A percentile compares a stretch with the other conserved stretches of the same genome.
Evolutionary conservation across 2,888 invertebrate species (phyloP).

Genomic region (Philhelius pedissequus): DNA sequence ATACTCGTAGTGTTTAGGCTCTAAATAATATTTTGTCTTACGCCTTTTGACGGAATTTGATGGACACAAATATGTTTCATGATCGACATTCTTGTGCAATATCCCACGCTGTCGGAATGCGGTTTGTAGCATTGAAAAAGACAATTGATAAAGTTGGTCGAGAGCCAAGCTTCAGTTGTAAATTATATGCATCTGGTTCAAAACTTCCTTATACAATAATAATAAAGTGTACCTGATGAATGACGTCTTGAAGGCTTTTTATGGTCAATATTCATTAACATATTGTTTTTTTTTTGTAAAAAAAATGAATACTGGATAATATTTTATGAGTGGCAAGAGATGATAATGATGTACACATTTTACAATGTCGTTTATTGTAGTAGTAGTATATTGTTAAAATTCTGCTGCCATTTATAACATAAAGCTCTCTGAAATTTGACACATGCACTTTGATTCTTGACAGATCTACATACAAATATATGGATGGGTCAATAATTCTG

Average conservation of each 20-base stretch:
- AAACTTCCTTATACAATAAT: conserved; percentile 30
- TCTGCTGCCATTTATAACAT: too few relatives aligned
- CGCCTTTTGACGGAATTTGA: conserved; percentile 54
- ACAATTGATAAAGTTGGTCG: conserved; percentile 44
- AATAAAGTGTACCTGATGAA: neutral
- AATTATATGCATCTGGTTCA: conserved; percentile 59
- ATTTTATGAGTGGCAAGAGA: neutral
- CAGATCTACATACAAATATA: too few relatives aligned
- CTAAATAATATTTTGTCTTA: neutral
- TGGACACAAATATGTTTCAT: conserved; percentile 19
- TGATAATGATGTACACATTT: too few relatives aligned
- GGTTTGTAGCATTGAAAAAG: conserved; percentile 51
- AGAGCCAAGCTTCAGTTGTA: conserved; percentile 42
- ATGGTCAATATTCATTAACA: conserved; percentile 13
- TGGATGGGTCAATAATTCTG: too few relatives aligned
- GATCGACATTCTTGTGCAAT: conserved; percentile 42
- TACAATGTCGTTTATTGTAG: too few relatives aligned
- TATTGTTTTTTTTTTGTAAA: neutral
- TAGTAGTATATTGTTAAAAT: too few relatives aligned
- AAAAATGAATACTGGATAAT: neutral
- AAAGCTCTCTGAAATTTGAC: too few relatives aligned
- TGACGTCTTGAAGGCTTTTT: conserved; percentile 8
- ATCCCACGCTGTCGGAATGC: conserved; percentile 63
- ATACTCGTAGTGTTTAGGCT: conserved; percentile 3
- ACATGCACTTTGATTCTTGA: too few relatives aligned